Base-by-base conservation (phyloP, 53 echinoderm and acorn worm genomes). In the Luidia sarsii region DNA sequence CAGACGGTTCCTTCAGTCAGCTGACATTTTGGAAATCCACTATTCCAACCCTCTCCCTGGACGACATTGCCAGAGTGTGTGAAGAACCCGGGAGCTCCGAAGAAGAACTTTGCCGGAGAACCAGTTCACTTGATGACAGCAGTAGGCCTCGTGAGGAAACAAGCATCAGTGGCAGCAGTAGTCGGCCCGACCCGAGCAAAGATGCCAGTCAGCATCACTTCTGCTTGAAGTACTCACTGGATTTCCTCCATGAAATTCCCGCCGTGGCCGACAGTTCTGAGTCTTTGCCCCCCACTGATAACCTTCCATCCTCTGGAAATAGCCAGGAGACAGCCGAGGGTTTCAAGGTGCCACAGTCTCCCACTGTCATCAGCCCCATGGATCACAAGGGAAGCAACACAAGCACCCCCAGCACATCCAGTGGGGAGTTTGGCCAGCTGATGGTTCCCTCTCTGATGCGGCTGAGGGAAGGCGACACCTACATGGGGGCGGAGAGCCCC, bases 381-480 rank as follows among this genome's bases (percentile, higher is more conserved):
- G 72, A 72, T 55, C 55, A 39, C 23, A 72, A 57, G 55, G 72
- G 39, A 0, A 83, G 83, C 41, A 70, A 57, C 32, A 19, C 83
- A 20, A 83, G 83, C 23, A 83, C 83, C n/a, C 83, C 83, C 31
- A 83, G 83, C 61, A 83, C 83, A 15, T 70, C 83, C 60, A 83
- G 83, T 48, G 70, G 48, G 14, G 83, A 83, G 34, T 33, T 57
- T 48, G 62, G 70, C 28, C 70, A 69, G 70, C 59, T 83, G 21
- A 61, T 45, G 61, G 57, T 83, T 48, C 83, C 83, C 20, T 61
- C 70, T 7, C 11, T 83, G 20, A 14, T 52, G 29, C 77, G 54
- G 43, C 57, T 67, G 25, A 39, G 75, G 24, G 84, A 84, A 7
- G 59, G 38, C 21, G 75, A 85, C 60, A 21, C 35, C 3, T 1